These are phyloP conservation scores for Oreocharis arfaki DNA, from an alignment of 2,113 vertebrate species.

Conservation along the genomic window DNA sequence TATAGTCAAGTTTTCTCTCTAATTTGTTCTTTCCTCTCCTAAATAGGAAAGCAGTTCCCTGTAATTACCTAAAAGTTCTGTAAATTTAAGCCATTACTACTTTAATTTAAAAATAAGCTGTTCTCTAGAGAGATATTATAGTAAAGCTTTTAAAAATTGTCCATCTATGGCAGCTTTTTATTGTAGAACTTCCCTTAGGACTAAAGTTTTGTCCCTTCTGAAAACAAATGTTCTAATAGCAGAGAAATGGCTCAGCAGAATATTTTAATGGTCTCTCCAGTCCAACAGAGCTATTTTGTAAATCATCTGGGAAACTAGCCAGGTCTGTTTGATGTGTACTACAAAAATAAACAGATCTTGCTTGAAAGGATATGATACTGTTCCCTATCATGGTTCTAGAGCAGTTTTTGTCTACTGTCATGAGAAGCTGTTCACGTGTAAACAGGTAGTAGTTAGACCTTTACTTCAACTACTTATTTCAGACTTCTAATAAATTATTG, in stretches of 20 bases:
- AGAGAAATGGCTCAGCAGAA: not conserved
- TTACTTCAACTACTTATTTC: not conserved
- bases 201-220: not conserved
- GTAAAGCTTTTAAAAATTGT: not conserved
- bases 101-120: constrained; percentile 6
- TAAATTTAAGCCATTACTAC: not conserved
- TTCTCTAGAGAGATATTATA: not conserved
- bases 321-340: not conserved
- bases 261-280: not conserved
- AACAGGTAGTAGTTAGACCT: not conserved
- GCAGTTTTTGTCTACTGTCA: not conserved
- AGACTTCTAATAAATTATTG: not conserved
- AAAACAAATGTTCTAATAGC: not conserved
- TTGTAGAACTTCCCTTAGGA: not conserved
- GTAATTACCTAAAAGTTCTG: not conserved
- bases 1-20: not conserved
- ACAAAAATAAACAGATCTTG: not conserved
- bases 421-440: not conserved
- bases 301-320: not conserved
- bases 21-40: not conserved
- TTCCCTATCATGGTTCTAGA: not conserved
- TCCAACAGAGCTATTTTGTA: not conserved
- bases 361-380: not conserved
- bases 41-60: not conserved
- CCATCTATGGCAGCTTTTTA: not conserved